Conservation (phyloP, 2,113 vertebrate genomes). For the Rhagologus leucostigma region DNA sequence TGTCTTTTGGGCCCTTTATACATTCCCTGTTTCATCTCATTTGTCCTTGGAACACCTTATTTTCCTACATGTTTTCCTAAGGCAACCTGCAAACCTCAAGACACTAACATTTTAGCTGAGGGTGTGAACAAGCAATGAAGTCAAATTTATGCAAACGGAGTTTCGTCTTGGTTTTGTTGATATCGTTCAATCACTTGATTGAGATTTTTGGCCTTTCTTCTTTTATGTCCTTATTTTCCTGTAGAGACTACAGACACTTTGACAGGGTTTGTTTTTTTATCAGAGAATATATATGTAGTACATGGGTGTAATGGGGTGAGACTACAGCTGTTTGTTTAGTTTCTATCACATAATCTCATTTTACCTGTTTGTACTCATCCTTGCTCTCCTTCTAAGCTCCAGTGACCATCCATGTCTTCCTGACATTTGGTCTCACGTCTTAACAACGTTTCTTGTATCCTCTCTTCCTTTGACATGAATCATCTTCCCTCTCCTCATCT, state of each 20-base stretch:
- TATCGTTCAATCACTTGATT: neutral
- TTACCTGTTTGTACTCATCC: neutral
- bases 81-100: neutral
- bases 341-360: neutral
- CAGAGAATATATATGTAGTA: neutral
- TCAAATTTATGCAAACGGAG: neutral
- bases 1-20: neutral
- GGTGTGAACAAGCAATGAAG: neutral
- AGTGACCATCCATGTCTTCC: neutral
- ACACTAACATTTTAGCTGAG: neutral
- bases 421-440: neutral
- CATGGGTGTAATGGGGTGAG: neutral
- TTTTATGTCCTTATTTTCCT: neutral
- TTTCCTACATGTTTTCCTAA: neutral
- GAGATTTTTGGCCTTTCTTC: neutral
- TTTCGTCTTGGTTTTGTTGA: neutral
- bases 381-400: neutral
- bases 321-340: neutral
- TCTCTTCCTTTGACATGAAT: neutral
- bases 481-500: neutral
- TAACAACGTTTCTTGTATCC: neutral
- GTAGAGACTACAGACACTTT: neutral
- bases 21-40: neutral
- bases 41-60: neutral
- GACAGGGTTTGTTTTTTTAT: neutral